These are phyloP conservation scores for Drosophila nebulosa DNA, from an alignment of 1,140 invertebrate genomes.

Conservation along the genomic window DNA sequence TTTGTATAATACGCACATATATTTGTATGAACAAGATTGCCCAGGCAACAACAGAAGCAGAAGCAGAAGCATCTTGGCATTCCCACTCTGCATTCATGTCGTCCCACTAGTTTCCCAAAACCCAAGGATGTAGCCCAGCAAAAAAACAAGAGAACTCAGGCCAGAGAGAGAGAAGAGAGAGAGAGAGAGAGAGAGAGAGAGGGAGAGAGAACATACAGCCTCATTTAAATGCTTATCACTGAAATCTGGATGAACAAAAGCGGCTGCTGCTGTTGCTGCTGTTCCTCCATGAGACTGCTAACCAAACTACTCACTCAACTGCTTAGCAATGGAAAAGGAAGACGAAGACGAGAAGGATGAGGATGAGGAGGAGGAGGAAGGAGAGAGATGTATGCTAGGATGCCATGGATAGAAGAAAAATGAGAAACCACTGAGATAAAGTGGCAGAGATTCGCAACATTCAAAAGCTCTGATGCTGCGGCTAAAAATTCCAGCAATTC, in stretches of 20 bases:
- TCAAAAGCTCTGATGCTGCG: constrained; percentile 59
- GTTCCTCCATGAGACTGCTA: constrained; percentile 36
- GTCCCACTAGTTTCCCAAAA: neutral
- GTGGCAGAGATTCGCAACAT: constrained; percentile 74
- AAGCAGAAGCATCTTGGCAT: constrained; percentile 10
- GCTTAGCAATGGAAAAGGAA: constrained; percentile 50
- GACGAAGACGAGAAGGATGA: neutral
- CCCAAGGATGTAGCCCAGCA: constrained; percentile 3
- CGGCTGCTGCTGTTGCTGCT: constrained; percentile 41
- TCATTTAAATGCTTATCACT: constrained; percentile 80
- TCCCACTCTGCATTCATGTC: neutral
- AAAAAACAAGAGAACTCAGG: constrained; percentile 33
- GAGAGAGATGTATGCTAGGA: constrained; percentile 15
- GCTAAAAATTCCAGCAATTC: constrained; percentile 62
- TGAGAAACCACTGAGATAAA: constrained; percentile 78
- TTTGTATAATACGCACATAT: constrained; percentile 74
- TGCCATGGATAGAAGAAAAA: constrained; percentile 61
- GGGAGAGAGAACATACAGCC: constrained; percentile 38
- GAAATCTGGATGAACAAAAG: constrained; percentile 78
- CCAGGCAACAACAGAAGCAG: too few species aligned
- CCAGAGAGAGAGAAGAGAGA: constrained; percentile 12
- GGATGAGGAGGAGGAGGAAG: constrained; percentile 18
- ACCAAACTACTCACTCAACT: constrained; percentile 73
- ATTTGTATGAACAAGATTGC: constrained; percentile 56
- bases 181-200: constrained; percentile 20